Percentiles rank a stretch among this genome's conserved stretches.
Conservation (phyloP, 35 echinoderm and acorn worm genomes). For the Apostichopus californicus region DNA sequence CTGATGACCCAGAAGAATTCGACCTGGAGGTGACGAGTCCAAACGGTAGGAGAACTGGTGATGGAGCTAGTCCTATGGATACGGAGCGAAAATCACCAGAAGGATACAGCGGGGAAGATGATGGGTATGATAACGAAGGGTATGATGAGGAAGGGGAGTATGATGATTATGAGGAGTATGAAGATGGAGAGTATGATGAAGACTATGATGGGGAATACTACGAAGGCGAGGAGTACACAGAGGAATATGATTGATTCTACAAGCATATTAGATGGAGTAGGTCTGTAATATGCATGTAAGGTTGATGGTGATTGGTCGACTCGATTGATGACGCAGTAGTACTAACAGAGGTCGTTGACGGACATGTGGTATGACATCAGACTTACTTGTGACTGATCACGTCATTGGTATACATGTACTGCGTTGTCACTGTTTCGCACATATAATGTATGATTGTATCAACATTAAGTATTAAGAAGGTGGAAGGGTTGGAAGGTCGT, state of each 20-base stretch:
- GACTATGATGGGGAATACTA: conserved; percentile 15
- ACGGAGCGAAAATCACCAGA: conserved; percentile 28
- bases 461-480: no score
- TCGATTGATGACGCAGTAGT: background rate
- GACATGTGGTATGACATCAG: background rate
- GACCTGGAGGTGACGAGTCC: conserved; percentile 4
- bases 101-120: conserved; percentile 18
- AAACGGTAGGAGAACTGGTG: conserved; percentile 6
- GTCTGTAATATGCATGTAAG: background rate
- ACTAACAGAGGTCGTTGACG: background rate
- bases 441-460: no score
- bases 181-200: conserved; percentile 8
- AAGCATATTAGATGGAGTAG: background rate
- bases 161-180: conserved; percentile 1
- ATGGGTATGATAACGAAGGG: conserved; percentile 20
- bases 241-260: background rate
- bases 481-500: no score
- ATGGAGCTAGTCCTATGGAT: conserved; percentile 21
- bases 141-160: conserved; percentile 26
- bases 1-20: conserved; percentile 4
- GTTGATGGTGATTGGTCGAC: background rate
- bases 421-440: no score
- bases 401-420: no score
- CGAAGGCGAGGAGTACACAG: conserved; percentile 27
- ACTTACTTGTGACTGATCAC: background rate